These are phyloP conservation scores for Syndactyla subalaris DNA, from an alignment of 2,797 vertebrate genomes.

Conservation along the genomic window DNA sequence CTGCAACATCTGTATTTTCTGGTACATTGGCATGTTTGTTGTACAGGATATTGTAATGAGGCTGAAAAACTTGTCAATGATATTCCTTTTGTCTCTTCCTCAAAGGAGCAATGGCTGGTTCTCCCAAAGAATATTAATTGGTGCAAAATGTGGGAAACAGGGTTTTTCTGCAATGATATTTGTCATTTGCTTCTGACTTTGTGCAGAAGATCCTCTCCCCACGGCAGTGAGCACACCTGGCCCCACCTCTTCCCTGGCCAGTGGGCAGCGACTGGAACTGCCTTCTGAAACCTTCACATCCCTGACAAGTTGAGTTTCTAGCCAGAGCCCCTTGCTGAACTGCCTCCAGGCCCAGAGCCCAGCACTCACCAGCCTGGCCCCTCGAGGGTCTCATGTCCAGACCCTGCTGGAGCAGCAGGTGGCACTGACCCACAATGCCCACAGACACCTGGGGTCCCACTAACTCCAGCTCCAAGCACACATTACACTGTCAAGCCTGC, in stretches of 20 bases:
- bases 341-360: background rate
- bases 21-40: conserved; percentile 72
- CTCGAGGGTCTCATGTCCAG: accelerated
- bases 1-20: conserved; percentile 79
- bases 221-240: background rate
- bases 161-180: background rate
- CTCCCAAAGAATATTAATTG: conserved; percentile 43
- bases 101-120: conserved; percentile 23
- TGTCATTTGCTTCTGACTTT: background rate
- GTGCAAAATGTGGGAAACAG: background rate
- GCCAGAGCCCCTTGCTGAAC: background rate
- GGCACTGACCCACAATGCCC: background rate
- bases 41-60: conserved; percentile 73
- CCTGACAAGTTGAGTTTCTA: background rate
- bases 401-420: accelerated
- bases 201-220: background rate
- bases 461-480: background rate
- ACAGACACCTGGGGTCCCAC: background rate
- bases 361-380: accelerated
- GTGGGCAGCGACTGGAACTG: background rate
- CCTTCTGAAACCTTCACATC: background rate
- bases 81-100: conserved; percentile 59
- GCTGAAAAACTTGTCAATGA: conserved; percentile 62
- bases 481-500: accelerated
- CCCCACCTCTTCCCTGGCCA: background rate